Percentiles rank a stretch among this genome's conserved stretches.
Evolutionary conservation across 2,888 invertebrate genomes (phyloP).

Genomic region (Aspidiotus destructor): DNA sequence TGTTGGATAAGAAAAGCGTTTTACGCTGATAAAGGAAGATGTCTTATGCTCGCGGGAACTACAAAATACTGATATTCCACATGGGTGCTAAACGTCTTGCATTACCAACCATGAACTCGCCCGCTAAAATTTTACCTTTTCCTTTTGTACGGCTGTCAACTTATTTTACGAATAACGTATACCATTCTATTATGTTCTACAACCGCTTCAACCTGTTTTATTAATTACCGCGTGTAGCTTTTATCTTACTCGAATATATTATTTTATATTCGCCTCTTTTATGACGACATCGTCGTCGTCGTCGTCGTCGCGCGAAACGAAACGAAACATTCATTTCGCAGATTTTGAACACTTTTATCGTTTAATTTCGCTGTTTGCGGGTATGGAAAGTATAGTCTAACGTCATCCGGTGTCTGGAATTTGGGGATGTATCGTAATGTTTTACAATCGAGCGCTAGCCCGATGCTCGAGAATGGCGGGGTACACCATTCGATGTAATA

Average conservation of each 20-base stretch:
- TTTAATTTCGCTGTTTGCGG: not conserved
- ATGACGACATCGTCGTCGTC: not conserved
- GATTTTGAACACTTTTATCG: slow-evolving; percentile 8
- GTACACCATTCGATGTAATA: no score
- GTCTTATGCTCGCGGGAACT: slow-evolving; percentile 30
- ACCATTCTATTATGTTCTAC: slow-evolving; percentile 27
- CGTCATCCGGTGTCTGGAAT: no score
- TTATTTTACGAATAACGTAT: slow-evolving; percentile 7
- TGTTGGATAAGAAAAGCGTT: slow-evolving; percentile 19
- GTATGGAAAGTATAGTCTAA: no score
- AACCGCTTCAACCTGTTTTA: slow-evolving; percentile 30
- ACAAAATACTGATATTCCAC: slow-evolving; percentile 30
- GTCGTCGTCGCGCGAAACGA: slow-evolving; percentile 14
- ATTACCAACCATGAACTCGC: slow-evolving; percentile 27
- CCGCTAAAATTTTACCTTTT: slow-evolving; percentile 19
- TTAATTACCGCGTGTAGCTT: slow-evolving; percentile 26
- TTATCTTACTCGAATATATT: slow-evolving; percentile 25
- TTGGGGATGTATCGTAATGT: no score
- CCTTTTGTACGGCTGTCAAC: slow-evolving; percentile 27
- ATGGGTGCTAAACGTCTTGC: slow-evolving; percentile 29
- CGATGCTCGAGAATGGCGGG: no score
- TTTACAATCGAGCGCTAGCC: no score
- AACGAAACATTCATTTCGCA: slow-evolving; percentile 26
- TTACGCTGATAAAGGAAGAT: slow-evolving; percentile 29
- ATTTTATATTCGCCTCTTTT: slow-evolving; percentile 22